Evolutionary conservation across 2,797 vertebrate genomes (phyloP), one percentile per base, ranked within the genome.

Genomic region (Aplochiton taeniatus): DNA sequence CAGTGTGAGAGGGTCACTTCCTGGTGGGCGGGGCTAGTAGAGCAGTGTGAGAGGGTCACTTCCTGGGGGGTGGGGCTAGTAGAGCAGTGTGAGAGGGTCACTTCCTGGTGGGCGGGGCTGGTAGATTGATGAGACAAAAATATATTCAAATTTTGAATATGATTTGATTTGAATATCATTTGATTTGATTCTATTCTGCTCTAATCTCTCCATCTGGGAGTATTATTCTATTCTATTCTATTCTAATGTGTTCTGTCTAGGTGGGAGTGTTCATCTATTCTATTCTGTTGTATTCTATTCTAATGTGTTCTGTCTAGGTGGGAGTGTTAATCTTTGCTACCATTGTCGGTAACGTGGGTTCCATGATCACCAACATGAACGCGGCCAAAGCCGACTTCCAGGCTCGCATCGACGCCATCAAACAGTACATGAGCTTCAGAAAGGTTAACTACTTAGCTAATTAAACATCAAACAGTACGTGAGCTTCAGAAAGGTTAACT

Each of bases 311-410:
- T 45, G 11, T 7, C 9, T 66, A 31, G 31, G 31, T 31, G 2
- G 31, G 31, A 31, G 31, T 31, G 31, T 6, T 31, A 84, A 98
- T 98, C 80, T 98, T 98, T 0, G 97, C 97, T 78, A 98, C 96
- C 77, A 98, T 98, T 1, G 97, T 98, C 0, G 97, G 96, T 90
- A 98, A 98, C 0, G 96, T 98, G 0, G 97, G 96, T 20, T 98
- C 97, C 1, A 98, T 98, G 97, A 98, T 98, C 86, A 97, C 96
- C 72, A 98, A 98, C 83, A 98, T 98, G 94, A 98, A 99, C 65
- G 96, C 96, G 0, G 95, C 96, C 53, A 91, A 95, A 66, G 96
- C 96, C 0, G 92, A 95, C 70, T 99, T 99, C 86, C 97, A 99
- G 85, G 91, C 94, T 47, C 93, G 92, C 68, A 98, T 99, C 3